Base-by-base conservation (phyloP, 1,140 invertebrate species). In the Cydia pomonella region DNA sequence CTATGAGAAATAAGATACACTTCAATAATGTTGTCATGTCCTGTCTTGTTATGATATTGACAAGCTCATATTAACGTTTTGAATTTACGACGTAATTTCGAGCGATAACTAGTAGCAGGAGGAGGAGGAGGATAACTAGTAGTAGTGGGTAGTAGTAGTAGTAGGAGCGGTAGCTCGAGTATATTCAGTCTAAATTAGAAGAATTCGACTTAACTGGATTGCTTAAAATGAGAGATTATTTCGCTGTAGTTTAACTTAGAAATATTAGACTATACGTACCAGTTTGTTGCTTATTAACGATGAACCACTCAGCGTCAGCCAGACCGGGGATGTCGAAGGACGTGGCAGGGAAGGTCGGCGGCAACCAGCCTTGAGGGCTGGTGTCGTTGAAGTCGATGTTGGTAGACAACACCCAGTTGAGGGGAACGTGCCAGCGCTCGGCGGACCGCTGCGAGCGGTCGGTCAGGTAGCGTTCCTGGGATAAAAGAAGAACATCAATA, bases 201-300 rank as follows among this genome's bases (percentile, higher is more conserved):
- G 33, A 38, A 38, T 9, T 38, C 7, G n/a, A n/a, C 9, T 38
- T 10, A 38, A 38, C 4, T 38, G 33, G 33, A 33, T 7, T 9
- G 33, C 7, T 9, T 38, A 38, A 38, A 38, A 38, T 38, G 33
- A 38, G 33, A 38, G 33, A 9, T 38, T 7, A 33, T 33, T 33
- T 33, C 7, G 33, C 7, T 38, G 9, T 38, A 38, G 9, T 38
- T 38, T 38, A 7, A 0, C 33, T 38, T 9, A 38, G 33, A 38
- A 38, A 1, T 3, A 38, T 38, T 38, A 41, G 38, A 41, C n/a
- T 50, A 50, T 50, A 50, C n/a, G 5, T 80, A 95, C 95, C 95
- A 47, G 92, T 94, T 78, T 95, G 93, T 77, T 95, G 94, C 18
- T 95, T 93, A 77, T 95, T 95, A 0, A 95, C 71, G 12, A 95